Base-by-base conservation (phyloP, 2,888 invertebrate species). In the Tetrapedia diversipes region DNA sequence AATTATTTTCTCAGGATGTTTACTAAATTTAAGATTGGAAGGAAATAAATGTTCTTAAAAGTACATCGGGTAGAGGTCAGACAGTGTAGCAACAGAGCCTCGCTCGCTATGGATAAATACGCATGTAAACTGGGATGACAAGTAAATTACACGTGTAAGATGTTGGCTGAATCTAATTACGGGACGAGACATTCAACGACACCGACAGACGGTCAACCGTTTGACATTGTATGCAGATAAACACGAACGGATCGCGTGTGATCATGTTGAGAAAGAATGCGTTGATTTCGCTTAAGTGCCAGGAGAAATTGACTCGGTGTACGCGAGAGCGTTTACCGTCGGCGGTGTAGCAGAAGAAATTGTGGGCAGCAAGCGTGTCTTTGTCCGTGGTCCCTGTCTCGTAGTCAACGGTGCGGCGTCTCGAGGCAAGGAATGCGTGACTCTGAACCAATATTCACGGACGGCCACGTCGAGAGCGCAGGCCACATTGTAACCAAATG, bases 161-260 rank as follows among this genome's bases (percentile, higher is more conserved):
- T n/a, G n/a, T n/a, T n/a, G n/a, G n/a, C n/a, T 22, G 64, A 69
- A 45, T 63, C 51, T 63, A 64, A 64, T 64, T 64, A 65, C 47
- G 47, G 8, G 60, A 41, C 27, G 37, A 60, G 53, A 65, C 67
- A 47, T n/a, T 49, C 43, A 64, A 61, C 68, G 47, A 41, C 47
- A 64, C 45, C 68, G 70, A 66, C n/a, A n/a, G n/a, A n/a, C 65
- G 49, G 32, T 51, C n/a, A 39, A 64, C 72, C 63, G 75, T 57
- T 68, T 65, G 77, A 82, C 83, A 87, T 87, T 88, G 87, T 88
- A 85, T 86, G 86, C 81, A 86, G 87, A 86, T 87, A 77, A 22
- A 66, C 27, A 56, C 63, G 73, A 77, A 69, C 78, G 79, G 67
- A 82, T 79, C 79, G 81, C 22, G 32, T 19, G 45, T 16, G 60